Evolutionary conservation across 2,888 invertebrate genomes (phyloP).

Genomic region (Heteromurus nitidus): DNA sequence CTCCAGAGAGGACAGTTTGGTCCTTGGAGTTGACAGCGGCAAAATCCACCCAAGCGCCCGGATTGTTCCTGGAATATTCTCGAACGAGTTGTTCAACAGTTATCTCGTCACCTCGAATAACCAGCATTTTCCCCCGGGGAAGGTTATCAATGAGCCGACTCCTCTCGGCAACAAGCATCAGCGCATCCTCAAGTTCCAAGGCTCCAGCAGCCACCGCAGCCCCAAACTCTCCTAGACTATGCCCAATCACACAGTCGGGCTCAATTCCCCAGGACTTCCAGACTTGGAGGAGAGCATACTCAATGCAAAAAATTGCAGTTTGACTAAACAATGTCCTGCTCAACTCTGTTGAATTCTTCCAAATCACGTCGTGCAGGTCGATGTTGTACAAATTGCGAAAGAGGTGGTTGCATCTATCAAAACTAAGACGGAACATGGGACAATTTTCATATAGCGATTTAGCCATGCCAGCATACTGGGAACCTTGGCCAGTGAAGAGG

Average conservation of each 20-base stretch:
- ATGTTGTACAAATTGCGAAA: constrained; percentile 8
- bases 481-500: constrained; percentile 63
- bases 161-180: constrained; percentile 61
- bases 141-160: constrained; percentile 53
- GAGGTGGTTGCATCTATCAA: constrained; percentile 52
- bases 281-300: constrained; percentile 55
- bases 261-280: constrained; percentile 62
- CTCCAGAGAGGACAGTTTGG: constrained; percentile 63
- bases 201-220: constrained; percentile 61
- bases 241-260: constrained; percentile 67
- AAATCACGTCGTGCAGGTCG: constrained; percentile 19
- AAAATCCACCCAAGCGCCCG: constrained; percentile 46
- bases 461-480: constrained; percentile 57
- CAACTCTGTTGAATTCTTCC: constrained; percentile 16
- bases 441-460: constrained; percentile 40
- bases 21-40: constrained; percentile 64
- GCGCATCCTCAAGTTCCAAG: constrained; percentile 58
- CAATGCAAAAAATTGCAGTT: constrained; percentile 62
- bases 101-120: constrained; percentile 29
- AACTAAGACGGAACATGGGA: constrained; percentile 53
- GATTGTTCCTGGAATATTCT: constrained; percentile 12
- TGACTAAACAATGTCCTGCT: constrained; percentile 60
- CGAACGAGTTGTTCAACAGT: constrained; percentile 15
- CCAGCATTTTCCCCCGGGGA: constrained; percentile 57
- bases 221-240: constrained; percentile 65